Conservation (phyloP, 2,888 invertebrate genomes). For the Coleophora deauratella region DNA sequence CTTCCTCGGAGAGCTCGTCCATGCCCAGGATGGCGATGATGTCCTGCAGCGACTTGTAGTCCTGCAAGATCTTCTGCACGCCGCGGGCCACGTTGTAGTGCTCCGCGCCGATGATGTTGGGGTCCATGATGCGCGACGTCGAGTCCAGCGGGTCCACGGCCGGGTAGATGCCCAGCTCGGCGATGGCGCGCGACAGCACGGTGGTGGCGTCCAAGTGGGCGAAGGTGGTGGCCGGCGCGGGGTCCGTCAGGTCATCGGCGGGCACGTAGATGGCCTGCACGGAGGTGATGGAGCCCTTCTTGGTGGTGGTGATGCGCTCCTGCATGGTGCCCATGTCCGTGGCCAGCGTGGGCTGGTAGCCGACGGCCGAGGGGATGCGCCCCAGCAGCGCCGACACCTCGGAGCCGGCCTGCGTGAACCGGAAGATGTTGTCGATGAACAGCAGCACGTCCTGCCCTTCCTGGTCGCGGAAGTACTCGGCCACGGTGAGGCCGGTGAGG, state of each 20-base stretch:
- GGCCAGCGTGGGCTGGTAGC: constrained; percentile 97
- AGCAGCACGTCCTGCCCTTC: constrained; percentile 96
- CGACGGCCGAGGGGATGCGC: constrained; percentile 97
- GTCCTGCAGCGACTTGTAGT: constrained; percentile 83
- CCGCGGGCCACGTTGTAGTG: constrained; percentile 93
- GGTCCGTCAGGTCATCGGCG: constrained; percentile 97
- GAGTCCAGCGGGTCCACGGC: constrained; percentile 97
- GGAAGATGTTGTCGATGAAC: constrained; percentile 98
- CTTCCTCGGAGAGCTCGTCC: constrained; percentile 93
- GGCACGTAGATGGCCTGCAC: constrained; percentile 97
- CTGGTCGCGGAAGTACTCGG: constrained; percentile 95
- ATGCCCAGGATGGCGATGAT: constrained; percentile 95
- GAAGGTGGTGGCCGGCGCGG: constrained; percentile 96
- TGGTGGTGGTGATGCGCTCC: constrained; percentile 96
- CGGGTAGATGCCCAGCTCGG: constrained; percentile 94
- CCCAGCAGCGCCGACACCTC: constrained; percentile 93
- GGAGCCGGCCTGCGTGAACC: constrained; percentile 94
- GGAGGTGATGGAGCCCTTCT: constrained; percentile 96
- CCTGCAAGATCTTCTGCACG: constrained; percentile 94
- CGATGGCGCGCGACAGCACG: constrained; percentile 93
- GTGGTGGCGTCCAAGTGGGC: constrained; percentile 98
- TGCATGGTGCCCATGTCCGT: constrained; percentile 99
- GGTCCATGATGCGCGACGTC: constrained; percentile 95
- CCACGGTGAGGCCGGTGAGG: constrained; percentile 92
- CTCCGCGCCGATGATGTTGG: constrained; percentile 90